Conservation (phyloP, 2,113 vertebrate species). For the Engystomops pustulosus region DNA sequence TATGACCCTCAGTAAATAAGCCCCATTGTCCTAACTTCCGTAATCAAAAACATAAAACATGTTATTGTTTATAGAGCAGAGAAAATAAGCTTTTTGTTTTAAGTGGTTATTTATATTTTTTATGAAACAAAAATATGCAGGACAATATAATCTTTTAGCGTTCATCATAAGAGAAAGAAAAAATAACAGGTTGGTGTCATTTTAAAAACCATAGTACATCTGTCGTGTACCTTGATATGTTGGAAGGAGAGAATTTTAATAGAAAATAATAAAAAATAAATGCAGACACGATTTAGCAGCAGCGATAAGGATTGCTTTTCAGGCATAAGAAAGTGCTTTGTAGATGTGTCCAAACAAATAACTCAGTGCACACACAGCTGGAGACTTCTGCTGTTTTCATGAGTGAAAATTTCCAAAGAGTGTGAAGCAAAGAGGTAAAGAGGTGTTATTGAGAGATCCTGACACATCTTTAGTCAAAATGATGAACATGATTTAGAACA, state of each 20-base stretch:
- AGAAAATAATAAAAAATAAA: background rate
- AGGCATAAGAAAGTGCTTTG: background rate
- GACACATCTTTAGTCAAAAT: constrained; percentile 3
- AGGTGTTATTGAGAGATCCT: background rate
- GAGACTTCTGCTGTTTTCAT: background rate
- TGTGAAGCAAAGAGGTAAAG: background rate
- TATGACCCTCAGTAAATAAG: too few relatives aligned
- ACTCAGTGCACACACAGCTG: background rate
- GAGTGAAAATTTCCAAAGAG: background rate
- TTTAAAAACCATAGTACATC: too few relatives aligned
- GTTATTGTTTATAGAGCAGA: too few relatives aligned
- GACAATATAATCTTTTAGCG: too few relatives aligned
- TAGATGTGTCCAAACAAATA: constrained; percentile 12
- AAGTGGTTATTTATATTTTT: too few relatives aligned
- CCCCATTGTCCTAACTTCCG: too few relatives aligned
- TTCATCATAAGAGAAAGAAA: too few relatives aligned
- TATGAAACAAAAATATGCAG: too few relatives aligned
- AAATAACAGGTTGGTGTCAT: too few relatives aligned
- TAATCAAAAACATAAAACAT: too few relatives aligned
- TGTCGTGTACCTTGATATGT: background rate
- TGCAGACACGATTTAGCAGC: background rate
- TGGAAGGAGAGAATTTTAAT: background rate
- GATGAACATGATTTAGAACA: background rate
- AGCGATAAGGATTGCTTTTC: background rate
- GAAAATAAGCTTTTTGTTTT: too few relatives aligned